phyloP scores from a whole-genome alignment of 2,113 vertebrate species.

The Corythornis madagascariensis region DNA sequence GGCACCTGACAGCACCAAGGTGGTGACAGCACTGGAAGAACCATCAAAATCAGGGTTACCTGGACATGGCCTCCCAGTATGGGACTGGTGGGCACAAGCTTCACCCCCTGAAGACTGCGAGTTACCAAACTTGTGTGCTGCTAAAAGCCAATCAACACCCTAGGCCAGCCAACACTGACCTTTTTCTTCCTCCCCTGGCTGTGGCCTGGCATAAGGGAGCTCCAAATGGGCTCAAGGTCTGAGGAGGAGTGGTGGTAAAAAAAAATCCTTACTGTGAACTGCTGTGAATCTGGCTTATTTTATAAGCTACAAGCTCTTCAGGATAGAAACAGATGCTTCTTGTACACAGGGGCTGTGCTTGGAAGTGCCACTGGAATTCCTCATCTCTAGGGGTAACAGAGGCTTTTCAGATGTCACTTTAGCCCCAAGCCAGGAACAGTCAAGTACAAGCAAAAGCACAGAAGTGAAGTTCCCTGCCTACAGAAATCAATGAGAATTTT shows the following conservation, averaged over 20 bases:
- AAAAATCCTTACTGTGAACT: background rate
- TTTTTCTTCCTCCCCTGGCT: background rate
- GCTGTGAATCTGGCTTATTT: background rate
- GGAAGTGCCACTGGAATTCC: background rate
- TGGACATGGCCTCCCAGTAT: background rate
- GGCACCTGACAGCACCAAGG: background rate
- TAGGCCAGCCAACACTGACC: background rate
- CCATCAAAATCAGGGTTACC: background rate
- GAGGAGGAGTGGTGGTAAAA: background rate
- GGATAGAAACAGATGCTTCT: constrained; percentile 33
- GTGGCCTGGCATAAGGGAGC: background rate
- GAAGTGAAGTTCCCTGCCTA: constrained; percentile 3
- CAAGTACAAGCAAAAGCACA: constrained; percentile 27
- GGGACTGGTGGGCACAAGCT: background rate
- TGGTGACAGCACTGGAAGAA: background rate
- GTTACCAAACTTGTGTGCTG: background rate
- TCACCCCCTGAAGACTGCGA: background rate
- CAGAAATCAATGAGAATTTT: constrained; percentile 49
- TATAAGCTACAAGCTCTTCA: background rate
- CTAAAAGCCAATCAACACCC: background rate
- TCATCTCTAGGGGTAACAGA: background rate
- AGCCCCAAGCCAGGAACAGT: constrained; percentile 20
- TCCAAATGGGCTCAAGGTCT: background rate
- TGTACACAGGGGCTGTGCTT: background rate
- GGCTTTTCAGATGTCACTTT: background rate